Conservation (phyloP, 2,797 vertebrate species). For the Galago senegalensis region DNA sequence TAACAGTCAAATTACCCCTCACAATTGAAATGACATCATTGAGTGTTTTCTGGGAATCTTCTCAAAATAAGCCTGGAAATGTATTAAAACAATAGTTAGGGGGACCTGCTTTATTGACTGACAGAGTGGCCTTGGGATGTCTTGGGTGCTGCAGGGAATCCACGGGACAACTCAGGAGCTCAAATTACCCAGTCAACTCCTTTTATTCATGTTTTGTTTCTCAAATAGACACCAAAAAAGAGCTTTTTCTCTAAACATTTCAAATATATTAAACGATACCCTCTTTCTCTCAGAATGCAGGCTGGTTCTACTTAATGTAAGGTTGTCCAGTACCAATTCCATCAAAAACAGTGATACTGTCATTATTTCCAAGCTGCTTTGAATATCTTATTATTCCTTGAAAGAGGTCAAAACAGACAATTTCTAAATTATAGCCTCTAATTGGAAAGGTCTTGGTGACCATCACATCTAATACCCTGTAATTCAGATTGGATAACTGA, state of each 20-base stretch:
- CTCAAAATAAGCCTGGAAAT: conserved; percentile 51
- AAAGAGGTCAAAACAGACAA: conserved; percentile 25
- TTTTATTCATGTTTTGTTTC: neutral
- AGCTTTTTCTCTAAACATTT: neutral
- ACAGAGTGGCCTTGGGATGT: neutral
- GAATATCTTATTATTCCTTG: neutral
- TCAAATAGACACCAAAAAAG: neutral
- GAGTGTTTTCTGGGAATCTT: conserved; percentile 51
- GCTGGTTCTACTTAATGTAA: neutral
- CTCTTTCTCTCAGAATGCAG: conserved; percentile 14
- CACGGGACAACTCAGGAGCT: rapidly evolving
- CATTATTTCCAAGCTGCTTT: neutral
- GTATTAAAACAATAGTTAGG: conserved; percentile 37
- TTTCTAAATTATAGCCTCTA: neutral
- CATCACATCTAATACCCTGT: neutral
- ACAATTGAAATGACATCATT: neutral
- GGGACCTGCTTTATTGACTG: neutral
- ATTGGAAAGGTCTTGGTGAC: neutral
- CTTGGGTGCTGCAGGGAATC: conserved; percentile 63
- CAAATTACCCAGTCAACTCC: neutral
- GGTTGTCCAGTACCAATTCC: neutral
- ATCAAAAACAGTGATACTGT: conserved; percentile 10
- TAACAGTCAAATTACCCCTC: neutral
- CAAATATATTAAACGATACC: neutral
- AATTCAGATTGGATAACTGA: conserved; percentile 27